phyloP scores from a whole-genome alignment of 2,113 vertebrate genomes.

The Motacilla alba region DNA sequence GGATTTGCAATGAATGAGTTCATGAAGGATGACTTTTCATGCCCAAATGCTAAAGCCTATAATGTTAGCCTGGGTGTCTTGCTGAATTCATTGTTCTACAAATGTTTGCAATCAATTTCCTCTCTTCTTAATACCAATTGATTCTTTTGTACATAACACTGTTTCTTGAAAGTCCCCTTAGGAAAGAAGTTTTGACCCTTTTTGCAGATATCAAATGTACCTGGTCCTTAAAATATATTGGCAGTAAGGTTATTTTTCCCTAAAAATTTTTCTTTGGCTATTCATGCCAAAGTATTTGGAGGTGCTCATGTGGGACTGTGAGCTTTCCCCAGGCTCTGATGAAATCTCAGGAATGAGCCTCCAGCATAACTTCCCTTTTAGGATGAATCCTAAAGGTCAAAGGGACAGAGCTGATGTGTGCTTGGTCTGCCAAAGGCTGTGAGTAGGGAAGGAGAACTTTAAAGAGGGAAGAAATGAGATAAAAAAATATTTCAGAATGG shows the following conservation, averaged over 20 bases:
- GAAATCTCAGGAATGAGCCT: background rate
- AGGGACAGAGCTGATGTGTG: background rate
- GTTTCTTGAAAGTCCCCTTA: background rate
- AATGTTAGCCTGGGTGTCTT: background rate
- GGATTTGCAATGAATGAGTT: background rate
- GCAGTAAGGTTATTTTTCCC: background rate
- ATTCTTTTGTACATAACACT: background rate
- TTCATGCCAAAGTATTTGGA: background rate
- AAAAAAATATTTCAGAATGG: background rate
- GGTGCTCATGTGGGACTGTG: background rate
- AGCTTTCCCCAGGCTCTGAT: background rate
- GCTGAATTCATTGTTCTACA: background rate
- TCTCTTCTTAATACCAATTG: background rate
- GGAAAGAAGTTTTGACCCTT: background rate
- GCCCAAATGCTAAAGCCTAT: background rate
- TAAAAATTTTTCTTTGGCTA: background rate
- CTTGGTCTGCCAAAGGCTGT: background rate
- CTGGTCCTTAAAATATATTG: background rate
- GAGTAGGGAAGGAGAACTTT: background rate
- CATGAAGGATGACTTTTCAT: background rate
- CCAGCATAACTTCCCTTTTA: background rate
- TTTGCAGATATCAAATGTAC: background rate
- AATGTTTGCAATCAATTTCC: background rate
- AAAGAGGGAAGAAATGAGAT: background rate
- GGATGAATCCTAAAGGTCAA: background rate